A percentile compares a stretch with the other conserved stretches of the same genome.
These are phyloP conservation scores for Nycteola revayana DNA, from an alignment of 2,888 invertebrate genomes.

Conservation along the genomic window DNA sequence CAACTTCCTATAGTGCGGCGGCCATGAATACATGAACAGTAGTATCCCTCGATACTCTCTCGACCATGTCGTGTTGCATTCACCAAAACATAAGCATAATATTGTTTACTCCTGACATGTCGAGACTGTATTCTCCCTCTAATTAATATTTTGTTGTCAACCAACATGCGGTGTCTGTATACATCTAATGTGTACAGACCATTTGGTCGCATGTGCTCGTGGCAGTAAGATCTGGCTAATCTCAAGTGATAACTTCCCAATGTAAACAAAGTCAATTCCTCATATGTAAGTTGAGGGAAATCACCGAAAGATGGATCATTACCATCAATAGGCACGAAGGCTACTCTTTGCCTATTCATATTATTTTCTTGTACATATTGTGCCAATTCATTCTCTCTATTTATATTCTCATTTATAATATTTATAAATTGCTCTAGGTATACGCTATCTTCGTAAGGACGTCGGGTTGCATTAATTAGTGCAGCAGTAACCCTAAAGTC, in stretches of 20 bases:
- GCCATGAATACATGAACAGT: constrained; percentile 4
- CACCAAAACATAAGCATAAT: constrained; percentile 4
- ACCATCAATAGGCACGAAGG: not conserved
- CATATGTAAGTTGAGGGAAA: not conserved
- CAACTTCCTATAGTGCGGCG: constrained; percentile 5
- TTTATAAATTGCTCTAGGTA: no score
- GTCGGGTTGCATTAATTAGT: no score
- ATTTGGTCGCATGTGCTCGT: constrained; percentile 9
- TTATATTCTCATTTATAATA: no score
- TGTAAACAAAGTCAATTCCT: not conserved
- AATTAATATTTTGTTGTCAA: constrained; percentile 4
- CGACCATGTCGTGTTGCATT: not conserved
- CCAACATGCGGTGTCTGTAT: constrained; percentile 5
- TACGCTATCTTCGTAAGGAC: no score
- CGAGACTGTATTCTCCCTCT: constrained; percentile 5
- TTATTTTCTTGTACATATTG: no score
- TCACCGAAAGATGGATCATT: not conserved
- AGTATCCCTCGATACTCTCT: no score
- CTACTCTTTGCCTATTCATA: constrained; percentile 1
- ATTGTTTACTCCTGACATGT: constrained; percentile 5
- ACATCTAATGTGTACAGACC: constrained; percentile 8
- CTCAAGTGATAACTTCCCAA: constrained; percentile 8
- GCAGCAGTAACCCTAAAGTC: no score
- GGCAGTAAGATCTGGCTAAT: constrained; percentile 10
- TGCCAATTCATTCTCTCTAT: no score